Percentiles rank a stretch among this genome's conserved stretches.
These are phyloP conservation scores for Pica pica DNA, from an alignment of 2,113 vertebrate species.

Conservation along the genomic window DNA sequence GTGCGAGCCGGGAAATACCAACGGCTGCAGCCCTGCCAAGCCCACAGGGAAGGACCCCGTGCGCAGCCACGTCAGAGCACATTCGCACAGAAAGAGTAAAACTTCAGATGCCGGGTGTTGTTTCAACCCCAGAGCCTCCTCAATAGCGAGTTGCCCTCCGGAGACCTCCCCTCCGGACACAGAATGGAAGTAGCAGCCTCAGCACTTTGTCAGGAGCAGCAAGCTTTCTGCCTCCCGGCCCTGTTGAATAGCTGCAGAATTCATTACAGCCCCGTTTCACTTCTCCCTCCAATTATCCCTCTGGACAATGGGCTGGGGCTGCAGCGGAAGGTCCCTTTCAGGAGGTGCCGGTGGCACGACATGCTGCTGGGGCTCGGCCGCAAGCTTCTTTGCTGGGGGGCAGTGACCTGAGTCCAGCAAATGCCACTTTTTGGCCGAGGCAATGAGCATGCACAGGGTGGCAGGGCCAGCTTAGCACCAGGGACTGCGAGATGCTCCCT, in stretches of 20 bases:
- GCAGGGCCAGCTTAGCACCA: not conserved
- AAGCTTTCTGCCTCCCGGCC: constrained; percentile 65
- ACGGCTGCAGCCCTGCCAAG: not conserved
- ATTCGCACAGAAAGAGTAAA: not conserved
- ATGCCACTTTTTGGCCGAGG: not conserved
- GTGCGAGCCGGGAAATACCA: not conserved
- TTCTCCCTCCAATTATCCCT: constrained; percentile 16
- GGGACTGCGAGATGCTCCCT: not conserved
- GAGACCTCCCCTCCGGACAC: not conserved
- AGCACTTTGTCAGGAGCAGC: constrained; percentile 65
- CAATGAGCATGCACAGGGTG: accelerated
- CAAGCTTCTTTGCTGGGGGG: constrained; percentile 62
- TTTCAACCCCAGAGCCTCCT: constrained; percentile 19
- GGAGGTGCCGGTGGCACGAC: constrained; percentile 51
- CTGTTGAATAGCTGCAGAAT: constrained; percentile 68
- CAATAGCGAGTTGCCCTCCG: not conserved
- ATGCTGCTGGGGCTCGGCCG: constrained; percentile 69
- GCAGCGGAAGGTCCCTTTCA: constrained; percentile 12
- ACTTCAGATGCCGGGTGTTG: not conserved
- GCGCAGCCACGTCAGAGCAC: not conserved
- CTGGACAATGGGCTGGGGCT: not conserved
- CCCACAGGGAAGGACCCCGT: not conserved
- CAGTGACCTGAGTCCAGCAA: constrained; percentile 63
- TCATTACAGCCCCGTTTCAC: constrained; percentile 64
- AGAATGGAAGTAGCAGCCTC: constrained; percentile 64